phyloP scores from a whole-genome alignment of 2,888 invertebrate genomes.

The Stomorhina lunata region DNA sequence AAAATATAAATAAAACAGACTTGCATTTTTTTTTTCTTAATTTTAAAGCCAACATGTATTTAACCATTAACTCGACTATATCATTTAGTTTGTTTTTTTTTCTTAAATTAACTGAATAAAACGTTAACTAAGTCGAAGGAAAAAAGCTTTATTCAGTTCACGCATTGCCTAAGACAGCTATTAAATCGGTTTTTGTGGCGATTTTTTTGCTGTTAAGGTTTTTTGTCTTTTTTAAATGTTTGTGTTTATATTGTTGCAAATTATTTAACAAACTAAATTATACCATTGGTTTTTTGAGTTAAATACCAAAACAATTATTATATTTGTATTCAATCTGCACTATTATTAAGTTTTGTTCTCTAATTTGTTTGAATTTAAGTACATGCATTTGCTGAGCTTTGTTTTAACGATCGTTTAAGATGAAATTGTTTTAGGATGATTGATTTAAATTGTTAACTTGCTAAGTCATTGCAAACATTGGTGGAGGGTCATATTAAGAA shows the following conservation, averaged over 20 bases:
- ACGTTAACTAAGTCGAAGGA: background rate
- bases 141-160: slow-evolving; percentile 61
- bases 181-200: slow-evolving; percentile 30
- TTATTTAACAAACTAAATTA: slow-evolving; percentile 30
- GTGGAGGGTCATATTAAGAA: no score
- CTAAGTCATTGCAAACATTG: no score
- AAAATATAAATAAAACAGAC: no score
- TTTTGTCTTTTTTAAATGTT: background rate
- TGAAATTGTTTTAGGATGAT: slow-evolving; percentile 33
- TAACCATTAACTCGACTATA: background rate
- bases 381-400: slow-evolving; percentile 2
- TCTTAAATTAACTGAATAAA: background rate
- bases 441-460: slow-evolving; percentile 50
- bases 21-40: slow-evolving; percentile 41
- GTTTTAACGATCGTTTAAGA: slow-evolving; percentile 5
- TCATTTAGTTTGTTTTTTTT: slow-evolving; percentile 12
- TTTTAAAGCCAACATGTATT: slow-evolving; percentile 5
- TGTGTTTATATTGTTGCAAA: slow-evolving; percentile 23
- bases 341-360: slow-evolving; percentile 50
- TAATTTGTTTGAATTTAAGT: slow-evolving; percentile 53
- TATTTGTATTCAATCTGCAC: no score
- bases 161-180: slow-evolving; percentile 62
- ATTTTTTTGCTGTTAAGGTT: no score
- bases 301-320: slow-evolving; percentile 24
- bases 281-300: slow-evolving; percentile 1